Conservation (phyloP, 2,888 invertebrate genomes). For the Octonoba sinensis region DNA sequence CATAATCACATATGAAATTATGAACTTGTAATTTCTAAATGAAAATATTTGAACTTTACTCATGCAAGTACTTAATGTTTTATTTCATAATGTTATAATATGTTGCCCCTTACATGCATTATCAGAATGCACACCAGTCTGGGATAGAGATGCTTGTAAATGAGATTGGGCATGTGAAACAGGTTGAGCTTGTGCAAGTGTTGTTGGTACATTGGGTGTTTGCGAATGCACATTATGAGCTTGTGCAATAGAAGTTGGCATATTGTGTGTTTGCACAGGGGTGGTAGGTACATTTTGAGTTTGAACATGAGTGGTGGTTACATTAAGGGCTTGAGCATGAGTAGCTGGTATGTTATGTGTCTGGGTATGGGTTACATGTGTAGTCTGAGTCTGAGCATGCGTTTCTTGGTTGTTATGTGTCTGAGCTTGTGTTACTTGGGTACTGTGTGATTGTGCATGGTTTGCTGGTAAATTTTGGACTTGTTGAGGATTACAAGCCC, state of each 20-base stretch:
- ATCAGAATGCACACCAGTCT: constrained; percentile 4
- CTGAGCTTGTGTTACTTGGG: too few relatives aligned
- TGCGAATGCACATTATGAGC: too few relatives aligned
- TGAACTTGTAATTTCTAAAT: too few relatives aligned
- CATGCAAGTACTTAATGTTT: neutral
- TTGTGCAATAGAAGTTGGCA: neutral
- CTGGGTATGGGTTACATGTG: neutral
- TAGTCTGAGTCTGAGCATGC: too few relatives aligned
- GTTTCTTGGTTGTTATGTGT: too few relatives aligned
- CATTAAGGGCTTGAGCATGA: constrained; percentile 1
- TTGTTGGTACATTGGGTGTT: too few relatives aligned
- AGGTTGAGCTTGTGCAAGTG: too few relatives aligned
- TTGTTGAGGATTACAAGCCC: too few relatives aligned
- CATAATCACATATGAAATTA: too few relatives aligned
- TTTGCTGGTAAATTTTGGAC: too few relatives aligned
- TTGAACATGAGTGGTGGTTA: constrained; percentile 28
- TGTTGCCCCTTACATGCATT: constrained; percentile 46
- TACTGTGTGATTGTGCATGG: too few relatives aligned
- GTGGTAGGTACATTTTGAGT: neutral
- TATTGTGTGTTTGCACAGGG: constrained; percentile 2
- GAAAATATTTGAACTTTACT: too few relatives aligned
- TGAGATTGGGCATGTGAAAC: constrained; percentile 18
- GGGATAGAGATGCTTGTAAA: constrained; percentile 1
- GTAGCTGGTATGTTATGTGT: constrained; percentile 16
- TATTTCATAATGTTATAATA: constrained; percentile 39